A percentile compares a stretch with the other conserved stretches of the same genome.
Evolutionary conservation across 1,140 invertebrate genomes (phyloP).

Genomic region (Lutraria rhynchaena): DNA sequence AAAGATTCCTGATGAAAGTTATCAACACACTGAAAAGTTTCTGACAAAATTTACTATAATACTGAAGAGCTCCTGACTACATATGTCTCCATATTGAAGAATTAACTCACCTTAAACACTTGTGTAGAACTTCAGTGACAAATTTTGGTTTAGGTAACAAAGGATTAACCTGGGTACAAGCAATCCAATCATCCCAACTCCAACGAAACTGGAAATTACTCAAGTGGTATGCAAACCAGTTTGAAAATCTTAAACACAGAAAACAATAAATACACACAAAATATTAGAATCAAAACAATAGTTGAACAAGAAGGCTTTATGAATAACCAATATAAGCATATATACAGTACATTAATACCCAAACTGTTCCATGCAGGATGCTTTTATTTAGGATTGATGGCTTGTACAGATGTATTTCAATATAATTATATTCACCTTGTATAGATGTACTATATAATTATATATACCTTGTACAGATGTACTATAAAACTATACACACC

Average conservation of each 20-base stretch:
- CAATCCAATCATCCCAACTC: constrained; percentile 91
- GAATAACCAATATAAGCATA: no score
- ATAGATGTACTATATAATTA: no score
- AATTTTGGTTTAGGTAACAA: constrained; percentile 98
- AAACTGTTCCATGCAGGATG: no score
- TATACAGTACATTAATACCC: no score
- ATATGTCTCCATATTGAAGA: constrained; percentile 62
- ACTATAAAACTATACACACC: no score
- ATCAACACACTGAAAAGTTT: not conserved
- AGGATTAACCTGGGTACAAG: constrained; percentile 85
- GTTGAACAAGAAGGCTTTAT: no score
- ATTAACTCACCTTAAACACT: constrained; percentile 91
- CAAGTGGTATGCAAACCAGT: constrained; percentile 99
- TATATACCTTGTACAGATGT: no score
- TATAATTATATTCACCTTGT: no score
- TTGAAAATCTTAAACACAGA: constrained; percentile 88
- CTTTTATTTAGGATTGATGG: no score
- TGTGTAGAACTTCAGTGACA: constrained; percentile 94
- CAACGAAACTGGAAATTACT: constrained; percentile 99
- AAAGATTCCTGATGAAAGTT: no score
- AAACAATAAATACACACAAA: not conserved
- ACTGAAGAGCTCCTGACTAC: not conserved
- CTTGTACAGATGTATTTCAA: no score
- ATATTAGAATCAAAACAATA: no score
- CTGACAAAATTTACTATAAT: not conserved